Base-by-base conservation (phyloP, 2,797 vertebrate genomes). In the Dicrostonyx torquatus region DNA sequence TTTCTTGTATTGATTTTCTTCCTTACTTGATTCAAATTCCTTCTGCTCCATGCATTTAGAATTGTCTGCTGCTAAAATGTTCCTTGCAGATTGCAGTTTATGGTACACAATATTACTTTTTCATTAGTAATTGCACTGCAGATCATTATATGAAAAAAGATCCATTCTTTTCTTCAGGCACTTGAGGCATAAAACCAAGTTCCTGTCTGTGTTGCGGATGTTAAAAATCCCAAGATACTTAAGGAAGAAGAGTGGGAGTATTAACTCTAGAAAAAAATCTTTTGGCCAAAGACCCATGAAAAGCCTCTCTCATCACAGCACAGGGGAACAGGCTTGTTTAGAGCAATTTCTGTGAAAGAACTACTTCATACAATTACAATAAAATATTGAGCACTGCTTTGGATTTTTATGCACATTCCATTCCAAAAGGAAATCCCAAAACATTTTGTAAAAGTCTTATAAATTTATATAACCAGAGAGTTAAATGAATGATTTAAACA, bases 191-290 rank as follows among this genome's bases (percentile, higher is more conserved):
- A 98, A 98, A 98, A 98, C 98, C 98, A 99, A 98, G 98, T 98
- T 99, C 98, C 98, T 98, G 98, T 99, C 98, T 98, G 96, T 98
- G 98, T 97, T 98, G 98, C 98, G 98, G 98, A 99, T 99, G 98
- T 99, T 98, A 98, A 98, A 98, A 98, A 98, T 98, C 98, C 98
- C 98, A 97, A 98, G 98, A 98, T 98, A 98, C 98, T 98, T 97
- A 97, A 97, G 96, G 97, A 98, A 98, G 98, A 98, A 98, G 98
- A 98, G 98, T 98, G 98, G 98, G 98, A 98, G 98, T 98, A 98
- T 98, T 98, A 98, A 98, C 97, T 98, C 97, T 97, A 98, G 97
- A 97, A 97, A 98, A 97, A 48, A 66, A 97, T n/a, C 93, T 97
- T 96, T 97, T 98, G 98, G 98, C 98, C 97, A 97, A 98, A 94